Evolutionary conservation across 2,797 vertebrate species (phyloP).

Genomic region (Crotalus adamanteus): DNA sequence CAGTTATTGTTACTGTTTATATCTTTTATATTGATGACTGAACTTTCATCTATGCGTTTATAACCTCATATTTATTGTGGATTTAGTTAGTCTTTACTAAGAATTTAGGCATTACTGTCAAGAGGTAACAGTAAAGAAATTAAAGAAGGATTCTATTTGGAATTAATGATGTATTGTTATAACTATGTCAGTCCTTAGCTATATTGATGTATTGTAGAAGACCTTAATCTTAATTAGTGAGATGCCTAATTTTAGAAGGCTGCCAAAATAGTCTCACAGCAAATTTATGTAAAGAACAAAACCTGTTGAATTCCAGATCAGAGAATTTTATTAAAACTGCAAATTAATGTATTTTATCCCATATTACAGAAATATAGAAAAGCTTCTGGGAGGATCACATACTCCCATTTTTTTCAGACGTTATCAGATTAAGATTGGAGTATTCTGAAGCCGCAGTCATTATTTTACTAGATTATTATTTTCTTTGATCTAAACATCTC

Average conservation of each 20-base stretch:
- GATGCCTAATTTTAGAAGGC: neutral
- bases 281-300: neutral
- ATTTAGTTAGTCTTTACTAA: neutral
- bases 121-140: neutral
- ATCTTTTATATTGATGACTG: neutral
- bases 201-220: neutral
- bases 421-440: neutral
- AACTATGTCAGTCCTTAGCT: neutral
- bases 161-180: neutral
- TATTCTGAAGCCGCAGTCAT: neutral
- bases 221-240: neutral
- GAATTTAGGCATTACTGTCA: neutral
- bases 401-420: neutral
- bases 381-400: neutral
- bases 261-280: neutral
- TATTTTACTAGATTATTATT: conserved; percentile 3
- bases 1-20: neutral
- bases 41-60: neutral
- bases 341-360: rapidly evolving
- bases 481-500: conserved; percentile 21
- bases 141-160: neutral
- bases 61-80: neutral
- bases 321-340: neutral
- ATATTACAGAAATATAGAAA: neutral
- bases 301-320: neutral